Percentiles rank a stretch among this genome's conserved stretches.
These are phyloP conservation scores for Callyntrura guangdongensis DNA, from an alignment of 2,888 invertebrate species.

Conservation along the genomic window DNA sequence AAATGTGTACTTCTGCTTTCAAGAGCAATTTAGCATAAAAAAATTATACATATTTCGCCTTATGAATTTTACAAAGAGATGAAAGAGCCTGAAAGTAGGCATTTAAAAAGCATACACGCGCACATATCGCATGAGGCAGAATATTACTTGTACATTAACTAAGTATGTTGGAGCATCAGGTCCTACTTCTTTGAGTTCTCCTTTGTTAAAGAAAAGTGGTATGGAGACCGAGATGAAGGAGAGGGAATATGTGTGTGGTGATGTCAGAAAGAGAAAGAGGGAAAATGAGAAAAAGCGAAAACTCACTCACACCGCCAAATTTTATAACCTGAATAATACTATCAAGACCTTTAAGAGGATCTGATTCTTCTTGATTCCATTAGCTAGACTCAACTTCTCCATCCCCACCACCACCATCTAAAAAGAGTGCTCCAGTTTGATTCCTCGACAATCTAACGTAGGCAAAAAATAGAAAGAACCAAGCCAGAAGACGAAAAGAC, in stretches of 20 bases:
- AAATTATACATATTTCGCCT: constrained; percentile 47
- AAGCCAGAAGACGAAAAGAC: background rate
- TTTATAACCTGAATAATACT: constrained; percentile 70
- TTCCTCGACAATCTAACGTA: constrained; percentile 71
- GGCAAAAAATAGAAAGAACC: constrained; percentile 23
- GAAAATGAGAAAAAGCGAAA: constrained; percentile 60
- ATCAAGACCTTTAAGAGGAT: constrained; percentile 69
- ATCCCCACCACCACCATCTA: constrained; percentile 48
- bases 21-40: constrained; percentile 58
- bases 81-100: constrained; percentile 42
- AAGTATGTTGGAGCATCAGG: constrained; percentile 46
- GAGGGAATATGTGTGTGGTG: constrained; percentile 7
- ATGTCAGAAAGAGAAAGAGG: constrained; percentile 41
- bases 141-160: background rate
- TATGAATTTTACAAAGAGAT: constrained; percentile 57
- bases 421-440: constrained; percentile 69
- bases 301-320: constrained; percentile 74
- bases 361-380: constrained; percentile 77
- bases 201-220: constrained; percentile 19
- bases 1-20: constrained; percentile 51
- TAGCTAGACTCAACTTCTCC: constrained; percentile 75
- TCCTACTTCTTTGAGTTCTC: background rate
- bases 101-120: constrained; percentile 40
- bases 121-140: background rate
- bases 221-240: constrained; percentile 17